phyloP scores from a whole-genome alignment of 2,888 invertebrate species.

The Brachypterus glaber region DNA sequence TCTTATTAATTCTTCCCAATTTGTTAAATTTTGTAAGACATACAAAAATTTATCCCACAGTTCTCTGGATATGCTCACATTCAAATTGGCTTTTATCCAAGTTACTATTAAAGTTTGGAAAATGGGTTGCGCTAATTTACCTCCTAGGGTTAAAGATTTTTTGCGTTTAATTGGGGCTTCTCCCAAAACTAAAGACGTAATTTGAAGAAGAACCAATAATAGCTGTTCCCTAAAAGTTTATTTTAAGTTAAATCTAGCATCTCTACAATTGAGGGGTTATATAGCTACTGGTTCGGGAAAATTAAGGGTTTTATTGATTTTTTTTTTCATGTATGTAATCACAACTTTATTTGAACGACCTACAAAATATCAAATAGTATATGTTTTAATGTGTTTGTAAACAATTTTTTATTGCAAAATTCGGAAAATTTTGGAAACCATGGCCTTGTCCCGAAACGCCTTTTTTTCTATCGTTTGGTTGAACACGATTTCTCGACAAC shows the following conservation, averaged over 20 bases:
- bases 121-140: constrained; percentile 74
- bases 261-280: background rate
- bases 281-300: too few relatives aligned
- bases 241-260: too few relatives aligned
- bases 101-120: constrained; percentile 93
- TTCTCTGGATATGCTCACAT: constrained; percentile 78
- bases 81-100: constrained; percentile 95
- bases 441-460: too few relatives aligned
- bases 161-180: constrained; percentile 68
- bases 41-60: constrained; percentile 91
- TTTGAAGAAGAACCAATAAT: constrained; percentile 75
- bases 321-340: too few relatives aligned
- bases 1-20: constrained; percentile 88
- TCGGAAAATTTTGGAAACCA: too few relatives aligned
- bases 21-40: constrained; percentile 77
- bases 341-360: too few relatives aligned
- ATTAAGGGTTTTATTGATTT: too few relatives aligned
- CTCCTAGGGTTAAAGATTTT: constrained; percentile 66
- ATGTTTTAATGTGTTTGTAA: too few relatives aligned
- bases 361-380: too few relatives aligned
- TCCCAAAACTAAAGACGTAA: constrained; percentile 80
- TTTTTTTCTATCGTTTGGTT: too few relatives aligned
- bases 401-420: too few relatives aligned
- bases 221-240: constrained; percentile 66
- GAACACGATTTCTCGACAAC: too few relatives aligned